A percentile compares a stretch with the other conserved stretches of the same genome.
Evolutionary conservation across 2,113 vertebrate genomes (phyloP).

Genomic region (Ophthalmolycus amberensis): DNA sequence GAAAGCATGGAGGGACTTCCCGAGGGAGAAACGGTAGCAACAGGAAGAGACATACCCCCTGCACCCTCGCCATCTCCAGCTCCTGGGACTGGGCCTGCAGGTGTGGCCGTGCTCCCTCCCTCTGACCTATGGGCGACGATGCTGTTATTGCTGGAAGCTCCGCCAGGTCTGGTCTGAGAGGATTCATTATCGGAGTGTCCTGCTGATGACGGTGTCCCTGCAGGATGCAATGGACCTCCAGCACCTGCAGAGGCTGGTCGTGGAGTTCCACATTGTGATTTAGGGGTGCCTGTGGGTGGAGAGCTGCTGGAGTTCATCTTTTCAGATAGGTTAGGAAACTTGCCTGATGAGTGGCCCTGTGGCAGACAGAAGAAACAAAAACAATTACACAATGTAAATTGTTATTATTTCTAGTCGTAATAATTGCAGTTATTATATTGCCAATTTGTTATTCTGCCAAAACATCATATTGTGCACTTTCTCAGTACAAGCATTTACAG

Average conservation of each 20-base stretch:
- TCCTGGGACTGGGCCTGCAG: slow-evolving; percentile 68
- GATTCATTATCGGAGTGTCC: slow-evolving; percentile 81
- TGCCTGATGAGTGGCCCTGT: slow-evolving; percentile 78
- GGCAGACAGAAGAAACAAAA: slow-evolving; percentile 30
- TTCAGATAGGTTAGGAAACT: slow-evolving; percentile 85
- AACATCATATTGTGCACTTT: neutral
- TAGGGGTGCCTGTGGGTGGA: slow-evolving; percentile 86
- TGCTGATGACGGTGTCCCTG: slow-evolving; percentile 74
- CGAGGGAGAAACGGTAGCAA: slow-evolving; percentile 74
- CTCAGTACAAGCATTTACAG: neutral
- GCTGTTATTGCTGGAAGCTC: slow-evolving; percentile 77
- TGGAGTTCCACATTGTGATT: slow-evolving; percentile 86
- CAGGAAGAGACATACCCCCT: slow-evolving; percentile 62
- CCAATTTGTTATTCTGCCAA: neutral
- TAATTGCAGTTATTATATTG: neutral
- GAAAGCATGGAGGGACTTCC: slow-evolving; percentile 78
- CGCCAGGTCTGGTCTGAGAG: slow-evolving; percentile 66
- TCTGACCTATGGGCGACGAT: slow-evolving; percentile 82
- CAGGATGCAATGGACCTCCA: slow-evolving; percentile 73
- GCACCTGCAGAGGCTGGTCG: slow-evolving; percentile 78
- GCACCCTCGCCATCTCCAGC: slow-evolving; percentile 63
- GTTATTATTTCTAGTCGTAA: neutral
- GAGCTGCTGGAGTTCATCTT: slow-evolving; percentile 85
- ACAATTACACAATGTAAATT: neutral
- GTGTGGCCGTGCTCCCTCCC: slow-evolving; percentile 64